phyloP scores from a whole-genome alignment of 2,113 vertebrate species.

The Micromys minutus region DNA sequence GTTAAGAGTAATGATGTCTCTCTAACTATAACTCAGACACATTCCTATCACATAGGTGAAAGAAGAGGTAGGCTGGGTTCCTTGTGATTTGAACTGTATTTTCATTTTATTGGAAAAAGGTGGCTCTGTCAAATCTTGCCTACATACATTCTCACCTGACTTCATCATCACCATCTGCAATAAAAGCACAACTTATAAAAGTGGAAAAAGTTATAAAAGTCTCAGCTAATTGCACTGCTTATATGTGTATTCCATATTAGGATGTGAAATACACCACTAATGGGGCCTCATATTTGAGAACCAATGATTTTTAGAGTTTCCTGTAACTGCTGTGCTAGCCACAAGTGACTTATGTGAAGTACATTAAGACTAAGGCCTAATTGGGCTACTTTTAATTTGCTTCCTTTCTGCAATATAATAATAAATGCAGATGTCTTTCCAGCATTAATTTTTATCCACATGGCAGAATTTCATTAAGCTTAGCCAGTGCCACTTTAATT shows the following conservation, averaged over 20 bases:
- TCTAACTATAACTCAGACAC: neutral
- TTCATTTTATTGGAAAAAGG: conserved; percentile 29
- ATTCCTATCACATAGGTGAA: neutral
- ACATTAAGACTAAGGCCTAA: conserved; percentile 66
- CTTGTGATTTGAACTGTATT: neutral
- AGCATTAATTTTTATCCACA: conserved; percentile 77
- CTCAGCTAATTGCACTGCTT: neutral
- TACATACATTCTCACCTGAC: neutral
- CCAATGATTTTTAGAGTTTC: conserved; percentile 54
- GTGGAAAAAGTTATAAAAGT: neutral
- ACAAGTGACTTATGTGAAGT: neutral
- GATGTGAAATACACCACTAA: conserved; percentile 14
- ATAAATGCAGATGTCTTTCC: conserved; percentile 71
- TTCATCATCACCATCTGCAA: neutral
- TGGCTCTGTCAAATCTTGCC: neutral
- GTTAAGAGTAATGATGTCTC: neutral
- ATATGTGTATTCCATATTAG: conserved; percentile 13
- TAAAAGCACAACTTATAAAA: neutral
- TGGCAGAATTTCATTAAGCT: conserved; percentile 77
- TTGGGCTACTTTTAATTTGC: conserved; percentile 71
- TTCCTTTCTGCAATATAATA: conserved; percentile 67
- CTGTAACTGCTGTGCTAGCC: neutral
- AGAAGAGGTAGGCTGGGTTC: neutral
- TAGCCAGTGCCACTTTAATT: conserved; percentile 81
- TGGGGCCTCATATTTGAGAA: conserved; percentile 14